phyloP scores from a whole-genome alignment of 2,888 invertebrate species.

The Toxonevra muliebris region DNA sequence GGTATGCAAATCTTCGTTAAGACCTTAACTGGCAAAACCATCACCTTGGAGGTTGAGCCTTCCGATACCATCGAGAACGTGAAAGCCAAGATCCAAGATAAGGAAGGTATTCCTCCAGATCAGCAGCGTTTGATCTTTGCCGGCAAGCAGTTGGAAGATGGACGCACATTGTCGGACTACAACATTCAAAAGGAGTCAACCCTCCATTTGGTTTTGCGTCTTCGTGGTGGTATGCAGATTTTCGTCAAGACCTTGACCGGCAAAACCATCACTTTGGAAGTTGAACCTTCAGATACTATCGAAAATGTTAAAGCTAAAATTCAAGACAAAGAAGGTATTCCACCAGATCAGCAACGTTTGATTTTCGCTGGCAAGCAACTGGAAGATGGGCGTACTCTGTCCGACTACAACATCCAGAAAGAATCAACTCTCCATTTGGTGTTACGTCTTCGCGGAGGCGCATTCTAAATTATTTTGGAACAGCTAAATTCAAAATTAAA shows the following conservation, averaged over 20 bases:
- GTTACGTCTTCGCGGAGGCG: slow-evolving; percentile 46
- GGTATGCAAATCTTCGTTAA: slow-evolving; percentile 41
- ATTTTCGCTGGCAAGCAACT: slow-evolving; percentile 37
- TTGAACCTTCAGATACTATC: slow-evolving; percentile 36
- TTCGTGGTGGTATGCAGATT: slow-evolving; percentile 39
- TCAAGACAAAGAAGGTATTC: slow-evolving; percentile 37
- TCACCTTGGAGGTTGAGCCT: slow-evolving; percentile 38
- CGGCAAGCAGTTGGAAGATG: slow-evolving; percentile 40
- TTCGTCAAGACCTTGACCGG: slow-evolving; percentile 38
- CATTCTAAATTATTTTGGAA: slow-evolving; percentile 37
- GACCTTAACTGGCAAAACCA: slow-evolving; percentile 39
- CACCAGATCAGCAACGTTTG: slow-evolving; percentile 38
- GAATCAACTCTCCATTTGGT: slow-evolving; percentile 39
- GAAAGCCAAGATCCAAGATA: slow-evolving; percentile 41
- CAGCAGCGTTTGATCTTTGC: slow-evolving; percentile 43
- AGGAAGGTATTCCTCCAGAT: slow-evolving; percentile 43
- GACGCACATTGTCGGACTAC: slow-evolving; percentile 40
- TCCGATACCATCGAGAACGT: slow-evolving; percentile 41
- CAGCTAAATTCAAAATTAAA: slow-evolving; percentile 39
- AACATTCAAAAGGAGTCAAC: slow-evolving; percentile 41
- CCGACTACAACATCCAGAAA: slow-evolving; percentile 38
- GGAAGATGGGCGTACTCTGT: slow-evolving; percentile 36
- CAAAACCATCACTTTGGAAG: slow-evolving; percentile 36
- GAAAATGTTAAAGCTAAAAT: slow-evolving; percentile 38
- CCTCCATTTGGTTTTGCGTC: slow-evolving; percentile 38